Evolutionary conservation across 2,113 vertebrate genomes (phyloP).

Genomic region (Setophaga coronata): DNA sequence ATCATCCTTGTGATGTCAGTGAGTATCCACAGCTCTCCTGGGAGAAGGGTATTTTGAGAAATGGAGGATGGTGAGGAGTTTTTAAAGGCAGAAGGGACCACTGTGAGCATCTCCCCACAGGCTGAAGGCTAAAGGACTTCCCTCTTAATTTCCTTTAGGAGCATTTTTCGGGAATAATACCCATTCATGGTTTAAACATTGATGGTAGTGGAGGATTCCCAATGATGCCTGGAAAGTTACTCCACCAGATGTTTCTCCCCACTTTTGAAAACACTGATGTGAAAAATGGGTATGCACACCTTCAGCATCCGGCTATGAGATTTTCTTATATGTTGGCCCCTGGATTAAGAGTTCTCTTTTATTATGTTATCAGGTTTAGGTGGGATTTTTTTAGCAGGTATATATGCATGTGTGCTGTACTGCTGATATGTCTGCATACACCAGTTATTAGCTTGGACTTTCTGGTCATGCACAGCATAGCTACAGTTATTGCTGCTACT

Average conservation of each 20-base stretch:
- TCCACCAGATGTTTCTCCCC: neutral
- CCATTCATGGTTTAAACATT: neutral
- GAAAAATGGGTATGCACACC: neutral
- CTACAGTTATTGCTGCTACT: neutral
- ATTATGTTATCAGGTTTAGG: neutral
- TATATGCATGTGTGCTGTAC: neutral
- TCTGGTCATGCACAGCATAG: neutral
- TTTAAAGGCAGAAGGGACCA: neutral
- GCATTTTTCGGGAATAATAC: neutral
- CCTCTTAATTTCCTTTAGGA: neutral
- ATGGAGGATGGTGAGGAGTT: neutral
- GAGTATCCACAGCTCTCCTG: neutral
- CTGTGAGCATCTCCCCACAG: neutral
- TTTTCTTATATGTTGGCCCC: neutral
- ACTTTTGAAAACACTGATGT: neutral
- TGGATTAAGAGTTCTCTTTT: neutral
- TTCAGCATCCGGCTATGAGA: neutral
- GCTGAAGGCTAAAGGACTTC: neutral
- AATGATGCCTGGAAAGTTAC: neutral
- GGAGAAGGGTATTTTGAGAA: neutral
- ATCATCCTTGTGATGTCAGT: neutral
- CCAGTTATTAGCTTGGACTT: neutral
- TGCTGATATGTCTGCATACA: neutral
- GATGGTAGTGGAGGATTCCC: neutral
- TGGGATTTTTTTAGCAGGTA: neutral